Base-by-base conservation (phyloP, 2,888 invertebrate genomes). In the Andrena hattorfiana region DNA sequence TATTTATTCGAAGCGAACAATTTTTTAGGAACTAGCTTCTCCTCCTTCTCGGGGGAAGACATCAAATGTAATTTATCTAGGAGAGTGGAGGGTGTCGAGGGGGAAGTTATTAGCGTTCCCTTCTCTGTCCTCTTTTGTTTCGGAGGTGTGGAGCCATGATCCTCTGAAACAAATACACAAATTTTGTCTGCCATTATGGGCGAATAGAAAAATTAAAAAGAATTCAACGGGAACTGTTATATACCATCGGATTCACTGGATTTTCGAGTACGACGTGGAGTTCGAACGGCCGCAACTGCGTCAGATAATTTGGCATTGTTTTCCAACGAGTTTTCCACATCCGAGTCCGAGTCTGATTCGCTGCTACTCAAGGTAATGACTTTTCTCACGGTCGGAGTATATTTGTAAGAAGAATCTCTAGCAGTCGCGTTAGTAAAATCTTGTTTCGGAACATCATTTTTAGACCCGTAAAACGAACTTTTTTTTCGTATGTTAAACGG, bases 401-500 rank as follows among this genome's bases (percentile, higher is more conserved):
- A 93, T 70, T 62, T 87, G 2, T 74, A 74, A 2, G 86, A 81
- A 30, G 90, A 89, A 49, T 76, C 83, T 77, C 86, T 88, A 1
- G 89, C 81, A 6, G 91, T 87, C 0, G 91, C 92, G 56, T 90
- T 89, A 0, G 86, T 89, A 71, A 90, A 92, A 82, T 92, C 91
- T 77, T 90, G 81, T 35, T 86, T 90, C 0, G 69, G 74, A 16
- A 73, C 78, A 13, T 87, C 83, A n/a, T 89, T 85, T 69, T 92
- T 93, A 0, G 16, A 79, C 1, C 90, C 89, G 35, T 93, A 93
- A 83, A 93, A 93, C n/a, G 87, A 87, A 60, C 68, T 89, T 81
- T 94, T 95, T 87, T 95, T 95, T 13, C 95, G 94, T 32, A 94
- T 92, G 85, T 94, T 94, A 85, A 95, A 96, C 8, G 95, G 94